A percentile compares a stretch with the other conserved stretches of the same genome.
Conservation (phyloP, 2,888 invertebrate genomes). For the Orchestes rusci region DNA sequence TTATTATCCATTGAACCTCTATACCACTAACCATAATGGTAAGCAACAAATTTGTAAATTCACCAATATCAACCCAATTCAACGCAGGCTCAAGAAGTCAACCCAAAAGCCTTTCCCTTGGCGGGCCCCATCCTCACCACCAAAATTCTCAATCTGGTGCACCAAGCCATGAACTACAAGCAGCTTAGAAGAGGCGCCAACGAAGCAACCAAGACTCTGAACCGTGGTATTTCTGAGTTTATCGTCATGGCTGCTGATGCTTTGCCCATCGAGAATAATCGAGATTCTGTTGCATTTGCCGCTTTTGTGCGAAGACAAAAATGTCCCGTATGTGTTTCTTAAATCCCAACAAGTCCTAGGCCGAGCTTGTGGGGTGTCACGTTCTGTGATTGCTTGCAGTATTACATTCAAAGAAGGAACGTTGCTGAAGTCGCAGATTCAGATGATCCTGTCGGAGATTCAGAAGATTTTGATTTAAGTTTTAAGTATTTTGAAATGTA, state of each 20-base stretch:
- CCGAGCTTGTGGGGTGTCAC: conserved; percentile 93
- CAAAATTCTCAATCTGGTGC: conserved; percentile 90
- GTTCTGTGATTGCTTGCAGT: conserved; percentile 94
- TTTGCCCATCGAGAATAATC: conserved; percentile 87
- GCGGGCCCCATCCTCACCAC: conserved; percentile 89
- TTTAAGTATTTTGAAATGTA: no score
- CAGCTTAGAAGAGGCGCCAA: conserved; percentile 98
- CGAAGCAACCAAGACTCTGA: conserved; percentile 91
- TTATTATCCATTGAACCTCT: no score
- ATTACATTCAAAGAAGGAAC: conserved; percentile 95
- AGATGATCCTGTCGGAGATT: conserved; percentile 87
- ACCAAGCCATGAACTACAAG: conserved; percentile 95
- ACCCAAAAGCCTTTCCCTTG: conserved; percentile 95
- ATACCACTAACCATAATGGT: no score
- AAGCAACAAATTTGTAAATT: no score
- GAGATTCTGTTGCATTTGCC: conserved; percentile 97
- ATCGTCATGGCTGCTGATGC: conserved; percentile 99
- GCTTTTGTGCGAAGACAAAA: conserved; percentile 96
- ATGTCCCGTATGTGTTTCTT: conserved; percentile 97
- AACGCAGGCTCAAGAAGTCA: conserved; percentile 85
- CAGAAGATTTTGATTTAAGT: conserved; percentile 95
- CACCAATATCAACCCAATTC: no score
- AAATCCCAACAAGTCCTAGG: conserved; percentile 94
- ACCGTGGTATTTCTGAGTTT: conserved; percentile 75
- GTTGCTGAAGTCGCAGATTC: conserved; percentile 90